These are phyloP conservation scores for Ctenoplectra terminalis DNA, from an alignment of 1,140 invertebrate genomes.

Conservation along the genomic window DNA sequence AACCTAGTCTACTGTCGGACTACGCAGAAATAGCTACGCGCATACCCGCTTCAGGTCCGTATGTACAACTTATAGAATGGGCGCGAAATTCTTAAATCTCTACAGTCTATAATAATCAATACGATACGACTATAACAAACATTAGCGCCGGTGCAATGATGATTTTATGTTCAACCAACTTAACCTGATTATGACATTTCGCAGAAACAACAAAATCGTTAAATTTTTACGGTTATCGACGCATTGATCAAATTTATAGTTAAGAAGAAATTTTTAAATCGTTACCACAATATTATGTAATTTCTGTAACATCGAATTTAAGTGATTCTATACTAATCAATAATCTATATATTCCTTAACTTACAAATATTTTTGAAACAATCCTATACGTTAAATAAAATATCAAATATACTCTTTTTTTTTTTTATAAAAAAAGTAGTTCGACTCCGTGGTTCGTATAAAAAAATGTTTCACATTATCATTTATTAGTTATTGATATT, in stretches of 20 bases:
- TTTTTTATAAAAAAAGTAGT: background rate
- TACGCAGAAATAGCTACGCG: no score
- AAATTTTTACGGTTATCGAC: background rate
- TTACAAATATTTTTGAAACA: background rate
- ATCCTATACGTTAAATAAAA: background rate
- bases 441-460: background rate
- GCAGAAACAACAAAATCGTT: background rate
- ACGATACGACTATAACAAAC: conserved; percentile 64
- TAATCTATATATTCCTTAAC: background rate
- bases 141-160: conserved; percentile 66
- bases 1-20: no score
- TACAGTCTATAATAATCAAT: no score
- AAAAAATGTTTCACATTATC: background rate
- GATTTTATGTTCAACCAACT: conserved; percentile 41
- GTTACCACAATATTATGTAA: background rate
- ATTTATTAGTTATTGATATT: background rate
- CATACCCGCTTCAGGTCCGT: no score
- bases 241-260: background rate
- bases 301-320: background rate
- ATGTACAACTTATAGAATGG: no score
- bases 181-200: conserved; percentile 10
- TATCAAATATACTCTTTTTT: background rate
- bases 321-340: background rate
- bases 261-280: background rate
- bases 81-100: no score